Percentiles rank a stretch among this genome's conserved stretches.
Conservation (phyloP, 2,797 vertebrate genomes). For the Darevskia nairensis region DNA sequence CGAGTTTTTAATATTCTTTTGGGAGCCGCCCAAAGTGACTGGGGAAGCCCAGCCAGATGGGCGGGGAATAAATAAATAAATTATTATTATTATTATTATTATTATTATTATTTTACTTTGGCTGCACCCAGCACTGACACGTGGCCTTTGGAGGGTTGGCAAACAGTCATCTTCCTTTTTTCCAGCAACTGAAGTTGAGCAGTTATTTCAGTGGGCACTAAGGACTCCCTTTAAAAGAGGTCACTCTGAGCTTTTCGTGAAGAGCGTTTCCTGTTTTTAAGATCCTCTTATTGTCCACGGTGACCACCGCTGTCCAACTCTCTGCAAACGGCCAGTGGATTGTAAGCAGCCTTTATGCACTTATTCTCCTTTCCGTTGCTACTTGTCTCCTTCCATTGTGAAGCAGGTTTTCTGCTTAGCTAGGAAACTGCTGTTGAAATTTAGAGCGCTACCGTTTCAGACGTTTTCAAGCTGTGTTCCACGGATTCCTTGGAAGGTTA, state of each 20-base stretch:
- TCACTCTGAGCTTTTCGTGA: background rate
- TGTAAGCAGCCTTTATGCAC: background rate
- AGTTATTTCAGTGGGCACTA: background rate
- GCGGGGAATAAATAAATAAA: too few relatives aligned
- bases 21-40: too few relatives aligned
- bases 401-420: background rate
- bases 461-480: background rate
- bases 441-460: background rate
- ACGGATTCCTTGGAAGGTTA: background rate
- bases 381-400: background rate
- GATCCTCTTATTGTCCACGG: background rate
- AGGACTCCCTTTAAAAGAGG: background rate
- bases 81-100: too few relatives aligned
- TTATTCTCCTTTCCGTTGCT: background rate
- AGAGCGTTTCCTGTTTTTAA: background rate
- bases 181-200: background rate
- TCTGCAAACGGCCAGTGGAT: accelerated
- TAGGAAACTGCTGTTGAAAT: accelerated
- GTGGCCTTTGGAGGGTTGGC: background rate
- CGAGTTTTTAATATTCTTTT: too few relatives aligned
- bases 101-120: too few relatives aligned
- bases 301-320: background rate
- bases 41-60: too few relatives aligned
- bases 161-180: background rate
- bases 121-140: too few relatives aligned